A percentile compares a stretch with the other conserved stretches of the same genome.
These are phyloP conservation scores for Rhopalosiphum padi DNA, from an alignment of 1,140 invertebrate genomes.

Conservation along the genomic window DNA sequence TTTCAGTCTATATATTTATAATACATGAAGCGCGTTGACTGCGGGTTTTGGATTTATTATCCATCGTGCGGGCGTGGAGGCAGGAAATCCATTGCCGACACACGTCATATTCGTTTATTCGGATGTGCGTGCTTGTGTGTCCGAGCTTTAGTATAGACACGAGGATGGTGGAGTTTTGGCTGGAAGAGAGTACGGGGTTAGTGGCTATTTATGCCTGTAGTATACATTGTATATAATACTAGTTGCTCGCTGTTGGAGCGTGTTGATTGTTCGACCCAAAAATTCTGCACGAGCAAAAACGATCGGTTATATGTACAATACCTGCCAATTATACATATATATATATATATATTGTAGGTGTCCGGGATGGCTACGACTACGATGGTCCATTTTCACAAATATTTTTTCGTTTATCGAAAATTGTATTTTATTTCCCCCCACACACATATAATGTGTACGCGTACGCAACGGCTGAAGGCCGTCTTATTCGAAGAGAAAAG, in stretches of 20 bases:
- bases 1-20: not conserved
- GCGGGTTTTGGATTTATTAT: not conserved
- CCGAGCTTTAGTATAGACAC: not conserved
- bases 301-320: conserved; percentile 4
- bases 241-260: not conserved
- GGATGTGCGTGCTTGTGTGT: not conserved
- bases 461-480: no score
- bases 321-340: not conserved
- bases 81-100: conserved; percentile 1
- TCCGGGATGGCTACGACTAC: not conserved
- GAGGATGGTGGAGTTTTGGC: no score
- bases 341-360: no score
- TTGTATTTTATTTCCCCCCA: not conserved
- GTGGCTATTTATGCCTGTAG: not conserved
- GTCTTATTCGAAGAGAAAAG: not conserved
- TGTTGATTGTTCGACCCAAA: not conserved
- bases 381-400: not conserved
- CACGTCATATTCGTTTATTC: conserved; percentile 14
- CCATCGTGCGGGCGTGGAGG: not conserved
- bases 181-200: not conserved
- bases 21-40: not conserved
- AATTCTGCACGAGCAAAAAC: not conserved
- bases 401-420: not conserved
- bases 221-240: not conserved
- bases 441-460: not conserved